Base-by-base conservation (phyloP, 2,888 invertebrate genomes). In the Xiphydria camelus region DNA sequence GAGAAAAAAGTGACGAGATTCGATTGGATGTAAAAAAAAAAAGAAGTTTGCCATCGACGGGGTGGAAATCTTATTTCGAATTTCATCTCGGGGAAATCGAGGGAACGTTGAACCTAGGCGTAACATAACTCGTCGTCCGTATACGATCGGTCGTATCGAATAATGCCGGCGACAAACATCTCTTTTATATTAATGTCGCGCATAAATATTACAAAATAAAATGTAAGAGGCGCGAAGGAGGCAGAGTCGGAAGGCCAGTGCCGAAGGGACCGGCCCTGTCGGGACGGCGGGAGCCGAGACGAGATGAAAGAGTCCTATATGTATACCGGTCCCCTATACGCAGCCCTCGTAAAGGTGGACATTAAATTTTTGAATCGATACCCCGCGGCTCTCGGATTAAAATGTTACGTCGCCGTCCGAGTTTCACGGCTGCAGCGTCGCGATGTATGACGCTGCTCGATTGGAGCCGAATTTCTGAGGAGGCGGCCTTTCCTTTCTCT, bases 191-290 rank as follows among this genome's bases (percentile, higher is more conserved):
- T 38, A 44, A 37, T 44, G 43, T 19, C 29, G 14, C 45, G 40
- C 53, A 45, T 59, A 53, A 53, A 62, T 54, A 57, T 48, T 55
- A 36, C 49, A 47, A 45, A 53, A 57, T 51, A 51, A 52, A 52
- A 41, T 33, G 47, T 48, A 45, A n/a, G n/a, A n/a, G n/a, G n/a
- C n/a, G n/a, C 46, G 39, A 48, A 35, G 23, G 31, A 36, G 23
- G 36, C 45, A 42, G 40, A 40, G 48, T 26, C 14, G 48, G 43
- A 42, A 53, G 48, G 48, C 50, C 49, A 23, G 37, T n/a, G n/a
- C n/a, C n/a, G 22, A 39, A 29, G 4, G 41, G 33, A 37, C 18
- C 19, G 17, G 14, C 19, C 17, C 18, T 5, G 29, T n/a, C n/a
- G n/a, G n/a, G 15, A 29, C 12, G 29, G 4, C 6, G 15, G 4